These are phyloP conservation scores for Adoxophyes honmai DNA, from an alignment of 1,140 invertebrate species.

Conservation along the genomic window DNA sequence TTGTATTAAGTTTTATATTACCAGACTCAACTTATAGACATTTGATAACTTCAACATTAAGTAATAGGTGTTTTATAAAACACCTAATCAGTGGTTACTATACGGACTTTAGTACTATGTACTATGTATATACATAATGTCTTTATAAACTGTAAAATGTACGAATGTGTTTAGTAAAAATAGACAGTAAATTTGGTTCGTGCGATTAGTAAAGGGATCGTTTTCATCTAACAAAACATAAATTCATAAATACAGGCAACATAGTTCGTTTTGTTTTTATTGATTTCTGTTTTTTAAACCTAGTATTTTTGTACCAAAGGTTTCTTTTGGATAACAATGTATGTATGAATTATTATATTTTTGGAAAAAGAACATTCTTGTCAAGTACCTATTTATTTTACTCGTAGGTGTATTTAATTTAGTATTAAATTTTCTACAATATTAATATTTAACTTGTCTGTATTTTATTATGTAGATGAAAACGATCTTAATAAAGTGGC, in stretches of 20 bases:
- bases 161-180: slow-evolving; percentile 13
- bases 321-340: no score
- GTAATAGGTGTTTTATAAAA: neutral
- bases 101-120: slow-evolving; percentile 13
- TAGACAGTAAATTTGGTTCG: slow-evolving; percentile 5
- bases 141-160: slow-evolving; percentile 3
- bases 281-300: no score
- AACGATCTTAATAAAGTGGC: slow-evolving; percentile 1
- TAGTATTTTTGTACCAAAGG: no score
- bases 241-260: neutral
- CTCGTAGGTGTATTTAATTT: no score
- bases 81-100: neutral
- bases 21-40: neutral
- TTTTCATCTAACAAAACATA: neutral
- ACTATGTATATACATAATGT: slow-evolving; percentile 4
- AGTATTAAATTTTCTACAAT: no score
- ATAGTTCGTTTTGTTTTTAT: neutral
- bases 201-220: slow-evolving; percentile 8
- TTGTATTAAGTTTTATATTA: no score
- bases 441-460: neutral
- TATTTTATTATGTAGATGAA: neutral
- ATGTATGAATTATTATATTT: no score
- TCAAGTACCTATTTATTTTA: no score
- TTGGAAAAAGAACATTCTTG: no score
- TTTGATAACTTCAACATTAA: neutral